Evolutionary conservation across 2,797 vertebrate genomes (phyloP).

Genomic region (Pogonophryne albipinna): DNA sequence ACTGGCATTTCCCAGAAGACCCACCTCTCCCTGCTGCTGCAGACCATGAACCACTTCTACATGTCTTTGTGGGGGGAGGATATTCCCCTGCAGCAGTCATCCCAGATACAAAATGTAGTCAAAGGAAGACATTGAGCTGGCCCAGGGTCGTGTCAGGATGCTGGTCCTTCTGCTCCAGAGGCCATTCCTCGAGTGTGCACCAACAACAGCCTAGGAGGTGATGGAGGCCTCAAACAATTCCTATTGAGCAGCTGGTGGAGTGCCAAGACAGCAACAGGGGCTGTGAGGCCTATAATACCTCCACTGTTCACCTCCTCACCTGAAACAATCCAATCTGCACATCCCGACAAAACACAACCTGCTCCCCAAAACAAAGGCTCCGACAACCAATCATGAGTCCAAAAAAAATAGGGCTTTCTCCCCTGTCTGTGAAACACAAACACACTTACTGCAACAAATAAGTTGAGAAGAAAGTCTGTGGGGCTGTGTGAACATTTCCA

Average conservation of each 20-base stretch:
- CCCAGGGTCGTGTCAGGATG: slow-evolving; percentile 20
- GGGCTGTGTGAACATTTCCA: slow-evolving; percentile 3
- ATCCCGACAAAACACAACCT: slow-evolving; percentile 35
- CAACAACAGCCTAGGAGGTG: slow-evolving; percentile 32
- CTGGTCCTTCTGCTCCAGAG: slow-evolving; percentile 14
- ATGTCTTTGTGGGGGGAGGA: slow-evolving; percentile 34
- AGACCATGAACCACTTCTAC: slow-evolving; percentile 62
- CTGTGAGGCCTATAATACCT: slow-evolving; percentile 45
- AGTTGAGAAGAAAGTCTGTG: neutral
- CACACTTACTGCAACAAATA: neutral
- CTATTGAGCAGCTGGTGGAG: slow-evolving; percentile 41
- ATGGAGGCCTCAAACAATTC: slow-evolving; percentile 30
- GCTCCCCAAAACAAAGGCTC: slow-evolving; percentile 27
- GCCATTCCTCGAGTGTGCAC: slow-evolving; percentile 16
- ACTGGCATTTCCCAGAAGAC: slow-evolving; percentile 52
- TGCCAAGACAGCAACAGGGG: slow-evolving; percentile 29
- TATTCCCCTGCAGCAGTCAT: slow-evolving; percentile 13
- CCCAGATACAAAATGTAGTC: slow-evolving; percentile 18
- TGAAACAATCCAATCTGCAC: slow-evolving; percentile 43
- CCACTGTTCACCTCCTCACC: slow-evolving; percentile 44
- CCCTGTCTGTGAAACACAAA: neutral
- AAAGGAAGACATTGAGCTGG: slow-evolving; percentile 18
- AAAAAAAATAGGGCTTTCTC: neutral
- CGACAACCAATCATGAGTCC: neutral
- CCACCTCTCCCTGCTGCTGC: slow-evolving; percentile 25